Conservation (phyloP, 2,113 vertebrate genomes). For the Saimiri boliviensis region DNA sequence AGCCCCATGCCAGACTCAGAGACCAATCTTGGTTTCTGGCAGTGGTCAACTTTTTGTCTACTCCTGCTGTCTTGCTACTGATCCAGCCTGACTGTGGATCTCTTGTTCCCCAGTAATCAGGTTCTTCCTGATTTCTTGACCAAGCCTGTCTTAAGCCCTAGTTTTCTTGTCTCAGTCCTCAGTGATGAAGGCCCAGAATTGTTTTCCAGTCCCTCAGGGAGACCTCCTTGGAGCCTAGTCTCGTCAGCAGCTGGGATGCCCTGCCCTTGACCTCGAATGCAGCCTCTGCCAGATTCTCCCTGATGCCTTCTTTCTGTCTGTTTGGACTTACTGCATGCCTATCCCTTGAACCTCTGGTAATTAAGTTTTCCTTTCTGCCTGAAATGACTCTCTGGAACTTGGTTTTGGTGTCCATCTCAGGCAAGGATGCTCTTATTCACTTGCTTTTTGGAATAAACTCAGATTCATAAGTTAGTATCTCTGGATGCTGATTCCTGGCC, state of each 20-base stretch:
- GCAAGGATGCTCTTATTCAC: not conserved
- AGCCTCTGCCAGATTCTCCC: not conserved
- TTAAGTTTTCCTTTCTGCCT: not conserved
- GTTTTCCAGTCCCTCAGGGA: not conserved
- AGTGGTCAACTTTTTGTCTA: conserved; percentile 33
- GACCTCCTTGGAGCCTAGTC: not conserved
- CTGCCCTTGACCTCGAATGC: conserved; percentile 27
- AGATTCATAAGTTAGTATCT: not conserved
- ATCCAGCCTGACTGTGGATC: not conserved
- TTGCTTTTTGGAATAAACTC: not conserved
- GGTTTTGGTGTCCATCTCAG: not conserved
- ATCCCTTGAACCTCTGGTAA: not conserved
- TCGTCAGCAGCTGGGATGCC: not conserved
- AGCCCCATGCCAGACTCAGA: conserved; percentile 49
- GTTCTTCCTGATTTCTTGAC: not conserved
- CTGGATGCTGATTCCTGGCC: not conserved
- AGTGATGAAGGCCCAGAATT: not conserved
- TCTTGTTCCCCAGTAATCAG: not conserved
- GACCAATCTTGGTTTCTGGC: conserved; percentile 59
- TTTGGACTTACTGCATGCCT: not conserved
- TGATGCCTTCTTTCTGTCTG: conserved; percentile 10
- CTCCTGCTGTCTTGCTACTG: conserved; percentile 16
- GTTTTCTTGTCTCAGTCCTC: not conserved
- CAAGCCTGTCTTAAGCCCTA: not conserved
- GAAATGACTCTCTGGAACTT: not conserved